phyloP scores from a whole-genome alignment of 2,113 vertebrate species.

The Grallaria varia region DNA sequence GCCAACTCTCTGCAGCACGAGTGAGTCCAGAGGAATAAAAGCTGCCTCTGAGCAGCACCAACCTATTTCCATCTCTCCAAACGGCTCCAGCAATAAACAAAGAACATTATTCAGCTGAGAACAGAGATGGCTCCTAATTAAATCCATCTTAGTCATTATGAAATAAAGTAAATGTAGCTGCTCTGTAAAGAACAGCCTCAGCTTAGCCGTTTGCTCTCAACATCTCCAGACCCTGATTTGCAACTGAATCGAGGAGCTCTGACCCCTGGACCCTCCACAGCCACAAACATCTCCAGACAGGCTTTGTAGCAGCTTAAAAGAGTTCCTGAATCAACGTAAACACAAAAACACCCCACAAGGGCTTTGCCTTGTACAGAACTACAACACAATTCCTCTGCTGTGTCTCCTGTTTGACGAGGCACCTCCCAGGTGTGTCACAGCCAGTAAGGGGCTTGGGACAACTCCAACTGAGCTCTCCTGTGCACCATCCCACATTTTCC shows the following conservation, averaged over 20 bases:
- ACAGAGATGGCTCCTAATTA: conserved; percentile 3
- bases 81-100: neutral
- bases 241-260: neutral
- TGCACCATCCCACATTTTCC: neutral
- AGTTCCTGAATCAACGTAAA: neutral
- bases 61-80: neutral
- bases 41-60: neutral
- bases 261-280: neutral
- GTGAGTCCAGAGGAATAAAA: neutral
- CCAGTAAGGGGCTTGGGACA: neutral
- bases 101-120: conserved; percentile 26
- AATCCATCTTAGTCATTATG: neutral
- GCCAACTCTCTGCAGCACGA: neutral
- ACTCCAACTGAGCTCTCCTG: neutral
- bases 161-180: neutral
- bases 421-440: neutral
- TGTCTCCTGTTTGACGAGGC: neutral
- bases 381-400: neutral
- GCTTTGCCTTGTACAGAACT: neutral
- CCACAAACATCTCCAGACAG: neutral
- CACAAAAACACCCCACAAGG: no score
- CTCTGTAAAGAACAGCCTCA: neutral
- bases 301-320: neutral
- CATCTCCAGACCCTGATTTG: neutral
- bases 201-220: neutral